Percentiles rank a stretch among this genome's conserved stretches.
These are phyloP conservation scores for Platygyra sinensis DNA, from an alignment of 64 coral and sea anemone genomes.

Conservation along the genomic window DNA sequence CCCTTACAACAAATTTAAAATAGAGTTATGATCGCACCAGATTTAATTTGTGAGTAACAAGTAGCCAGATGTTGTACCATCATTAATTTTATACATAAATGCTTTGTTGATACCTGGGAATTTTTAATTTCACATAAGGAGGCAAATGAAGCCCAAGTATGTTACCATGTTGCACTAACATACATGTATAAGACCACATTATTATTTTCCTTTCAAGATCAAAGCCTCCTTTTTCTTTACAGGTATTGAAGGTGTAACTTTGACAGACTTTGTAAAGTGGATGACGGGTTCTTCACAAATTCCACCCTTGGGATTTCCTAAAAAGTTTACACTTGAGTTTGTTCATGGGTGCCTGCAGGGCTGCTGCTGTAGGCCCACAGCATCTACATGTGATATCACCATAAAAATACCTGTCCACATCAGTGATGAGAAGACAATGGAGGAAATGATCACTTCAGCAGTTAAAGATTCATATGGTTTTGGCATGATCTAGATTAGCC, in stretches of 20 bases:
- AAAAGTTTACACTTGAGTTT: slow-evolving; percentile 25
- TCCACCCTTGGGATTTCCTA: slow-evolving; percentile 38
- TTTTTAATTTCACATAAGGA: slow-evolving; percentile 38
- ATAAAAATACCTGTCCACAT: slow-evolving; percentile 41
- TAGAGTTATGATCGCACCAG: slow-evolving; percentile 18
- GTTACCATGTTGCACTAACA: neutral
- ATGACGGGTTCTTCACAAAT: slow-evolving; percentile 11
- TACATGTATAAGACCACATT: slow-evolving; percentile 23
- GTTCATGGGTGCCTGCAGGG: slow-evolving; percentile 27
- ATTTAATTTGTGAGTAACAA: slow-evolving; percentile 19
- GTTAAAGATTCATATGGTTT: slow-evolving; percentile 44
- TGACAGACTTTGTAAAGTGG: slow-evolving; percentile 36
- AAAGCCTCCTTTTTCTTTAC: neutral
- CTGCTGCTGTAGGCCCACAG: slow-evolving; percentile 31
- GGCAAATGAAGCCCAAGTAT: slow-evolving; percentile 6
- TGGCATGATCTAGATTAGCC: slow-evolving; percentile 30
- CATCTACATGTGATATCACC: slow-evolving; percentile 24
- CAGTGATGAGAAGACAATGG: neutral
- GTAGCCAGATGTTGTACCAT: slow-evolving; percentile 23
- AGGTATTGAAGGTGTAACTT: slow-evolving; percentile 22
- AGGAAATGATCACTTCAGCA: slow-evolving; percentile 35
- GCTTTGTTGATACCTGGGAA: slow-evolving; percentile 16
- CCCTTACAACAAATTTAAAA: neutral
- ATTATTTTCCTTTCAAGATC: slow-evolving; percentile 15
- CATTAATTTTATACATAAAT: slow-evolving; percentile 29